Evolutionary conservation across 1,140 invertebrate genomes (phyloP).

Genomic region (Maniola jurtina): DNA sequence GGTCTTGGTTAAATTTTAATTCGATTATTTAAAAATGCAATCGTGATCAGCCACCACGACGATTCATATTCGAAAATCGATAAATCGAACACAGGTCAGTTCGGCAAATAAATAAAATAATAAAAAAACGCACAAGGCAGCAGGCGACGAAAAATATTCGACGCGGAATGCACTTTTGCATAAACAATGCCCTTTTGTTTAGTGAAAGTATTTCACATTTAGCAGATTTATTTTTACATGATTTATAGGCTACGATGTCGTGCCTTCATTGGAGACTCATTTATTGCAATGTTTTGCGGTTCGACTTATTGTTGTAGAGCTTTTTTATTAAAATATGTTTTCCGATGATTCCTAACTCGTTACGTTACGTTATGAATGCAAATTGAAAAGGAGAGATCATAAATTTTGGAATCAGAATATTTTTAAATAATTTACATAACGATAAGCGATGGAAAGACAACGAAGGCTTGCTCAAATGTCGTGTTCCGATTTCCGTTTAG

Average conservation of each 20-base stretch:
- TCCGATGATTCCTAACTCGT: background rate
- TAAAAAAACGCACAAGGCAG: conserved; percentile 48
- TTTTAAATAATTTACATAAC: no score
- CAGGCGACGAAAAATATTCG: conserved; percentile 75
- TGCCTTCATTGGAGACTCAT: conserved; percentile 36
- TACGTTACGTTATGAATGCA: background rate
- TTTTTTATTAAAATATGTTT: background rate
- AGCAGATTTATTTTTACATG: conserved; percentile 76
- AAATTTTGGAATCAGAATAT: no score
- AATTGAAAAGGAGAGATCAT: background rate
- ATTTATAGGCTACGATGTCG: conserved; percentile 61
- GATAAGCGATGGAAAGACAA: no score
- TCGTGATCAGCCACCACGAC: conserved; percentile 70
- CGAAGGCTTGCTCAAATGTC: no score
- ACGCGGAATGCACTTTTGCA: conserved; percentile 72
- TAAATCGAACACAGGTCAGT: conserved; percentile 56
- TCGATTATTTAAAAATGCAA: conserved; percentile 48
- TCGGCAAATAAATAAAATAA: conserved; percentile 53
- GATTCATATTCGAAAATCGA: conserved; percentile 61
- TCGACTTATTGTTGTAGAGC: background rate
- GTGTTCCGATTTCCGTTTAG: no score
- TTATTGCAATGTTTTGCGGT: conserved; percentile 15
- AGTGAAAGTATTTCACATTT: conserved; percentile 77
- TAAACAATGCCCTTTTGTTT: conserved; percentile 76
- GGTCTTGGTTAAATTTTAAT: background rate